Percentiles rank a stretch among this genome's conserved stretches.
These are phyloP conservation scores for Drosophila testacea DNA, from an alignment of 2,888 invertebrate genomes.

Conservation along the genomic window DNA sequence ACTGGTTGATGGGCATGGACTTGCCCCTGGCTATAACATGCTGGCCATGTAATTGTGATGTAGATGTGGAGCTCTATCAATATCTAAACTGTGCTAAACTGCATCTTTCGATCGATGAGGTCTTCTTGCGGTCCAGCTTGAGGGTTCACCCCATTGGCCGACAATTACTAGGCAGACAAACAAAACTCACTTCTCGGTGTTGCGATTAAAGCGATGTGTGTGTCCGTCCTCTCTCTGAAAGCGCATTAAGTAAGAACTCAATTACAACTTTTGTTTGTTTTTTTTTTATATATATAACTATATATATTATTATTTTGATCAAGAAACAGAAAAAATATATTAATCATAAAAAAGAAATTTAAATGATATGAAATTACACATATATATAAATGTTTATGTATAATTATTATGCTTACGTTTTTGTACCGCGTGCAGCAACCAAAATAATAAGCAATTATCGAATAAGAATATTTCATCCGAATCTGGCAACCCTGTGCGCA, in stretches of 20 bases:
- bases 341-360: slow-evolving; percentile 16
- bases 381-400: slow-evolving; percentile 40
- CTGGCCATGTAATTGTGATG: slow-evolving; percentile 61
- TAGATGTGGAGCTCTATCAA: slow-evolving; percentile 63
- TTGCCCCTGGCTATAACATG: slow-evolving; percentile 29
- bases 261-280: slow-evolving; percentile 66
- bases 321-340: slow-evolving; percentile 44
- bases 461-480: slow-evolving; percentile 58
- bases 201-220: slow-evolving; percentile 77
- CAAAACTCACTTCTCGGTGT: slow-evolving; percentile 74
- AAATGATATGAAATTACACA: slow-evolving; percentile 37
- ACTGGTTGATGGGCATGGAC: slow-evolving; percentile 59
- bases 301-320: slow-evolving; percentile 47
- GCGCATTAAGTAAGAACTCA: slow-evolving; percentile 80
- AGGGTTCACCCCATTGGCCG: slow-evolving; percentile 57
- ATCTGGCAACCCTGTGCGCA: slow-evolving; percentile 31
- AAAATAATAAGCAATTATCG: slow-evolving; percentile 43
- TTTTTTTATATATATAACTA: neutral
- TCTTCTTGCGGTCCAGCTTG: slow-evolving; percentile 57
- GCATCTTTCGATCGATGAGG: slow-evolving; percentile 69
- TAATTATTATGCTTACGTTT: slow-evolving; percentile 76
- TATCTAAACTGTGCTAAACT: slow-evolving; percentile 46
- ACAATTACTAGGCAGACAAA: slow-evolving; percentile 74
- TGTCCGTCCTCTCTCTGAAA: slow-evolving; percentile 77
- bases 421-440: slow-evolving; percentile 65